A percentile compares a stretch with the other conserved stretches of the same genome.
Conservation (phyloP, 2,113 vertebrate genomes). For the Madoqua kirkii region DNA sequence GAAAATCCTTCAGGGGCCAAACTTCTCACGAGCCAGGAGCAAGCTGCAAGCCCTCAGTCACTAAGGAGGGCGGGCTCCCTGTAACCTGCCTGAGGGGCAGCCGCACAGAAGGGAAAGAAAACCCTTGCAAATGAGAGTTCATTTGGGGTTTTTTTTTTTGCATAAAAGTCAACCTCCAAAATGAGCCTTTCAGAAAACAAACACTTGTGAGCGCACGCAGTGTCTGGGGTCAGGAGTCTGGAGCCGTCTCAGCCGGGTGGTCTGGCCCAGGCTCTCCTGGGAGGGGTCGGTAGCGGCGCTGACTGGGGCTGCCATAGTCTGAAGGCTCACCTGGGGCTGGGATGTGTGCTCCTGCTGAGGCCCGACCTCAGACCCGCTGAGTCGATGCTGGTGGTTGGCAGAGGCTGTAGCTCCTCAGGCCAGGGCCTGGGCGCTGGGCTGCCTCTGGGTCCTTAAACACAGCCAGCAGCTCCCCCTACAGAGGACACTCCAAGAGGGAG, state of each 20-base stretch:
- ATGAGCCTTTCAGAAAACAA: background rate
- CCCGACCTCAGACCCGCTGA: background rate
- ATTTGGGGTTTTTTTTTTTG: too few species aligned
- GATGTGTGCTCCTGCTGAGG: background rate
- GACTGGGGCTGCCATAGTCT: background rate
- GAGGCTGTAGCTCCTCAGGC: background rate
- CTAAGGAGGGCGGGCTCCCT: background rate
- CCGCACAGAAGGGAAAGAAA: background rate
- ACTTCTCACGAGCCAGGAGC: too few species aligned
- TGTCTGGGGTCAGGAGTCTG: background rate
- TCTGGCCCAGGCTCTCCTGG: background rate
- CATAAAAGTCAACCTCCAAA: background rate
- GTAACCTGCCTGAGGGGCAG: background rate
- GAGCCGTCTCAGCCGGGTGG: background rate
- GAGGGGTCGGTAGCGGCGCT: accelerated
- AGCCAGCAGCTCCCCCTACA: background rate
- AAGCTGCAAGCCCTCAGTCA: background rate
- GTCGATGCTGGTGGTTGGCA: background rate
- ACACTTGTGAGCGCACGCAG: background rate
- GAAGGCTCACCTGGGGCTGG: background rate
- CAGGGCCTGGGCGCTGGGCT: background rate
- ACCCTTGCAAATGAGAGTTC: background rate
- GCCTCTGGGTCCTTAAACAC: background rate
- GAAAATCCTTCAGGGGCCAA: background rate
- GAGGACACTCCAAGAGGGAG: too few species aligned